phyloP scores from a whole-genome alignment of 1,140 invertebrate species.

The Drosophila seguyi region DNA sequence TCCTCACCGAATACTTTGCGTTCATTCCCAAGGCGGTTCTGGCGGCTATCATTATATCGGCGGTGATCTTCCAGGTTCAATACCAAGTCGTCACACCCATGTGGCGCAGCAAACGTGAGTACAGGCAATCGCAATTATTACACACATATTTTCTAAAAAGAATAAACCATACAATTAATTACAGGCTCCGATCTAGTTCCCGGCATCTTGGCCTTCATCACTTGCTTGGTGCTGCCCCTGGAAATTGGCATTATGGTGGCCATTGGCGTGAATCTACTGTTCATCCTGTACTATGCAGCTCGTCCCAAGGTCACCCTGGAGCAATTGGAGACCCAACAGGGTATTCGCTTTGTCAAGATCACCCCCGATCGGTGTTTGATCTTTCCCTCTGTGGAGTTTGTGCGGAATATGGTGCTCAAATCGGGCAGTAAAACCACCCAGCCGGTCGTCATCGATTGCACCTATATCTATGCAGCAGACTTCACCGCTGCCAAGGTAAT shows the following conservation, averaged over 20 bases:
- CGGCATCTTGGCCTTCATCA: slow-evolving; percentile 92
- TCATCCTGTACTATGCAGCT: slow-evolving; percentile 95
- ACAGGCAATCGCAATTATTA: rapidly evolving
- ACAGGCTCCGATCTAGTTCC: slow-evolving; percentile 94
- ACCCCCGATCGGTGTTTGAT: slow-evolving; percentile 94
- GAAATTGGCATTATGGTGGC: slow-evolving; percentile 96
- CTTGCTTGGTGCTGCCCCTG: slow-evolving; percentile 92
- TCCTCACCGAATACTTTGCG: slow-evolving; percentile 92
- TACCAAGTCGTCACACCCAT: slow-evolving; percentile 91
- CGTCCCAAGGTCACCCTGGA: slow-evolving; percentile 93
- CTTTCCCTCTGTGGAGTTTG: slow-evolving; percentile 95
- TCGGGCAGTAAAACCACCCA: slow-evolving; percentile 88
- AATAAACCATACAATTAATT: slow-evolving; percentile 5
- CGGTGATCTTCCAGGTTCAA: slow-evolving; percentile 94
- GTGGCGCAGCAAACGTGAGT: slow-evolving; percentile 92
- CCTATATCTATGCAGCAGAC: slow-evolving; percentile 93
- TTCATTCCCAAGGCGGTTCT: slow-evolving; percentile 93
- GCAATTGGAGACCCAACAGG: slow-evolving; percentile 88
- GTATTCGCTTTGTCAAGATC: slow-evolving; percentile 91
- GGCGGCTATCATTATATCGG: slow-evolving; percentile 93
- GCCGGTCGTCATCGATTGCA: slow-evolving; percentile 94
- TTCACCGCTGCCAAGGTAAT: slow-evolving; percentile 92
- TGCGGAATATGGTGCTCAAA: slow-evolving; percentile 92
- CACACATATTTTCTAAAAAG: background rate
- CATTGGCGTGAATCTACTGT: slow-evolving; percentile 93